phyloP scores from a whole-genome alignment of 1,140 invertebrate genomes.

The Dendrolimus punctatus region DNA sequence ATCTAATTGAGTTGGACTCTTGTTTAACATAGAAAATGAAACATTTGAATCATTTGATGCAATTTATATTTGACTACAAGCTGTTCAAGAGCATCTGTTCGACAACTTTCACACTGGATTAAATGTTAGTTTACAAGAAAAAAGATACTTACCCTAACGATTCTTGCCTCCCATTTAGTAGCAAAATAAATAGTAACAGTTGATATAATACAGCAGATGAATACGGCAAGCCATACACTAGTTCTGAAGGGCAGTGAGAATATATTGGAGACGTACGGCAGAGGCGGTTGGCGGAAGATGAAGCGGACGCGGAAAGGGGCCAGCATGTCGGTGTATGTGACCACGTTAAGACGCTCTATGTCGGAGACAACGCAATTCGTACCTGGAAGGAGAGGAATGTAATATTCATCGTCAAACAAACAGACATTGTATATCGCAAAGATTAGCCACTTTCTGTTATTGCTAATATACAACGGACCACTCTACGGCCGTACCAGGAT shows the following conservation, averaged over 20 bases:
- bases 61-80: no score
- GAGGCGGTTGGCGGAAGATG: constrained; percentile 75
- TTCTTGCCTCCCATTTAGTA: constrained; percentile 24
- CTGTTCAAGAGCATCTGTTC: no score
- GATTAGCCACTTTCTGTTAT: no score
- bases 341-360: constrained; percentile 27
- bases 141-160: constrained; percentile 14
- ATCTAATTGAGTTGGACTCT: constrained; percentile 29
- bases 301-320: constrained; percentile 54
- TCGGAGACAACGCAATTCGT: constrained; percentile 31
- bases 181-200: constrained; percentile 18
- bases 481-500: no score
- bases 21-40: neutral
- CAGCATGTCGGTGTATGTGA: constrained; percentile 34
- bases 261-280: constrained; percentile 75
- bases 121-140: neutral
- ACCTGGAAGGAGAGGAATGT: constrained; percentile 19
- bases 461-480: no score
- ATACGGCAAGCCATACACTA: constrained; percentile 72
- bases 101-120: no score
- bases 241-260: constrained; percentile 74
- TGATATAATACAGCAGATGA: constrained; percentile 32
- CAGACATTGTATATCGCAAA: no score
- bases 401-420: no score
- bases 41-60: no score